A percentile compares a stretch with the other conserved stretches of the same genome.
phyloP scores from a whole-genome alignment of 2,113 vertebrate genomes.

The Nestor notabilis region DNA sequence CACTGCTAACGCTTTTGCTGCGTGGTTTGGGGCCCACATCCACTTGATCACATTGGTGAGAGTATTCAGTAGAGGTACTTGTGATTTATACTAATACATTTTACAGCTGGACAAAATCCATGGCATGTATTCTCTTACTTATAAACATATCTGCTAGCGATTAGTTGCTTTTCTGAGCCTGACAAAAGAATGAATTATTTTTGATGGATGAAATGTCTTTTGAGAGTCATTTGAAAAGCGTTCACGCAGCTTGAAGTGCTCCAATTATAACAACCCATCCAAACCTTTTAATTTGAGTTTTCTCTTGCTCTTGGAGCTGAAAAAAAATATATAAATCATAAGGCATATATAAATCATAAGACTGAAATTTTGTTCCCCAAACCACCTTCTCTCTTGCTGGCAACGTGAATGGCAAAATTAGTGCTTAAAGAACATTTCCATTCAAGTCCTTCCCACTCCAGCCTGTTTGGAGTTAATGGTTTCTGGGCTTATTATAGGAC shows the following conservation, averaged over 20 bases:
- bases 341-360: neutral
- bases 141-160: slow-evolving; percentile 28
- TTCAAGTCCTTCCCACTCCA: slow-evolving; percentile 49
- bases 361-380: slow-evolving; percentile 31
- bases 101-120: slow-evolving; percentile 1
- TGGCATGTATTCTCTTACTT: neutral
- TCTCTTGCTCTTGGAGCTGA: neutral
- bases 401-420: slow-evolving; percentile 54
- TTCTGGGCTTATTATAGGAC: slow-evolving; percentile 19
- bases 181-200: slow-evolving; percentile 48
- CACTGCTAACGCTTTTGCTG: neutral
- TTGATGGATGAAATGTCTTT: slow-evolving; percentile 31
- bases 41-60: neutral
- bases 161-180: slow-evolving; percentile 45
- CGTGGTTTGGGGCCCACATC: neutral
- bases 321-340: neutral
- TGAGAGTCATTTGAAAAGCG: slow-evolving; percentile 30
- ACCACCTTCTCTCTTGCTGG: slow-evolving; percentile 34
- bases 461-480: slow-evolving; percentile 36
- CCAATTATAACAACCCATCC: slow-evolving; percentile 23
- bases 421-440: slow-evolving; percentile 38
- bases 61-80: neutral
- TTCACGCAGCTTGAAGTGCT: neutral
- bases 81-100: neutral
- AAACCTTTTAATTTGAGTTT: slow-evolving; percentile 39